Conservation (phyloP, 2,113 vertebrate species). For the Sphaerodactylus townsendi region DNA sequence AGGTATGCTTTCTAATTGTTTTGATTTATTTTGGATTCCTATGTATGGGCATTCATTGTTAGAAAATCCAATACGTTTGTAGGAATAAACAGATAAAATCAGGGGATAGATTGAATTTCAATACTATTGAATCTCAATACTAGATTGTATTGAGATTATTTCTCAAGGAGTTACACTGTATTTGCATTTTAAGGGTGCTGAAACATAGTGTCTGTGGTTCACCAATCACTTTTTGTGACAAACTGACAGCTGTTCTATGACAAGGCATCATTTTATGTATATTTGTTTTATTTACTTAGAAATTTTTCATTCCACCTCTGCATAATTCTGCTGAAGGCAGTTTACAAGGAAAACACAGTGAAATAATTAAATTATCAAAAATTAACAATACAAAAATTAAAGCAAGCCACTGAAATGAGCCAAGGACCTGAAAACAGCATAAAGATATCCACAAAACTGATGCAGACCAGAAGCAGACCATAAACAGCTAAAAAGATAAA, state of each 20-base stretch:
- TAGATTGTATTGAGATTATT: no score
- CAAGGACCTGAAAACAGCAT: no score
- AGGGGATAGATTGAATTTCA: not conserved
- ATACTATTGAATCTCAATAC: not conserved
- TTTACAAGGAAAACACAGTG: not conserved
- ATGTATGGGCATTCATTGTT: not conserved
- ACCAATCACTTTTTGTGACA: not conserved
- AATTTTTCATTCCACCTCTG: no score
- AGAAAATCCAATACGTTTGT: not conserved
- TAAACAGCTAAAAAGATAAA: no score
- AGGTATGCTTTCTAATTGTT: conserved; percentile 74
- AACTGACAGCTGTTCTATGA: not conserved
- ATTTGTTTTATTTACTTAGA: no score
- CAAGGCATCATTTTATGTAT: no score
- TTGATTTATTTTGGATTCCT: not conserved
- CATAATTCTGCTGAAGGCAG: not conserved
- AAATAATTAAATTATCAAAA: no score
- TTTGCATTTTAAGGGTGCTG: not conserved
- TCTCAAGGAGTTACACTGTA: not conserved
- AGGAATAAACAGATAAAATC: not conserved
- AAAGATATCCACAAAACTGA: no score
- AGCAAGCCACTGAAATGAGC: no score
- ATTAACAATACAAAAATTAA: no score
- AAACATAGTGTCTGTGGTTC: no score
- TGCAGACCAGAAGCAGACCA: no score